Evolutionary conservation across 2,113 vertebrate genomes (phyloP), one percentile per base, ranked within the genome.

Genomic region (Cyanoderma ruficeps): DNA sequence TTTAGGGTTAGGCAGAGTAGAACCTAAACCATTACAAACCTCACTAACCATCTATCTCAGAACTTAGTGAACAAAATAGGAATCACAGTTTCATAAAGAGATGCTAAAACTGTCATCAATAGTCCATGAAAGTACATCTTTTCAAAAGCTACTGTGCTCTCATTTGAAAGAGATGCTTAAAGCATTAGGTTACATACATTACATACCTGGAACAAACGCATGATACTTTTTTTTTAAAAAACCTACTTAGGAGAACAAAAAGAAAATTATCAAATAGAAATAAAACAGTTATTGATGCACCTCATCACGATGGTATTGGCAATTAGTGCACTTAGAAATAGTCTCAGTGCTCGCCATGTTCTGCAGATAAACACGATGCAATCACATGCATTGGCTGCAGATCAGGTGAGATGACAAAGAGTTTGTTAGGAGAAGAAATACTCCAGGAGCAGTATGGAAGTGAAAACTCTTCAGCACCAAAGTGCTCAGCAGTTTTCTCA

Each of bases 171-270:
- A n/a, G 2, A 3, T 63, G 4, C n/a, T 31, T 23, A 76, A 83
- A 89, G 11, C 39, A 57, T 20, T 50, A 55, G 9, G 9, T 20
- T 65, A n/a, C 20, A 12, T 20, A 46, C 3, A 37, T 24, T 68
- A 47, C 5, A 7, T 52, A 68, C 63, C 15, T 67, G 37, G 11
- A 80, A 50, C 5, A 86, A 91, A 60, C 9, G 6, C 64, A 41
- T 24, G 22, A 11, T 15, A 22, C 1, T 33, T 1, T 3, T 12
- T 42, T 15, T 17, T 44, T 44, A n/a, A n/a, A n/a, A 2, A 46
- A 25, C 21, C 13, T 71, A 15, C 6, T 87, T 28, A 87, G 14
- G 22, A 68, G 47, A 85, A 41, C 6, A 90, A 55, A 84, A 69
- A 11, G 25, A 71, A 78, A 74, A 37, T 2, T 0, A 69, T 77